phyloP scores from a whole-genome alignment of 1,140 invertebrate species.

The Diprion similis region DNA sequence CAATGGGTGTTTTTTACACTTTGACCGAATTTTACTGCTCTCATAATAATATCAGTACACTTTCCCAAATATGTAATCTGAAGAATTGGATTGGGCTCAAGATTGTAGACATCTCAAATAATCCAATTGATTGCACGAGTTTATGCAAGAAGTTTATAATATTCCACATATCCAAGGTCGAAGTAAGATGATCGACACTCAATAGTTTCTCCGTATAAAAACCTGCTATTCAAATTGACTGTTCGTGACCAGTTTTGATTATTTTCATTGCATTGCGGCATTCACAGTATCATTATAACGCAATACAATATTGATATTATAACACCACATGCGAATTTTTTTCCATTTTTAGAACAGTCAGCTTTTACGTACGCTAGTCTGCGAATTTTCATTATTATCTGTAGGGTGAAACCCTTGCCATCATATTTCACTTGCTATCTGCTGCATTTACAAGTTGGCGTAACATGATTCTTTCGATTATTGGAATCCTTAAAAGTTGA shows the following conservation, averaged over 20 bases:
- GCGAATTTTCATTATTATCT: not conserved
- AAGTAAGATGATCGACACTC: constrained; percentile 4
- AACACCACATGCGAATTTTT: not conserved
- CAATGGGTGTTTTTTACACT: constrained; percentile 27
- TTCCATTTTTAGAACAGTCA: too few relatives aligned
- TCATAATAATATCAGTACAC: constrained; percentile 28
- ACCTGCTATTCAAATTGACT: too few relatives aligned
- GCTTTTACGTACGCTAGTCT: not conserved
- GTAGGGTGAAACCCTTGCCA: too few relatives aligned
- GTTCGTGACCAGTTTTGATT: too few relatives aligned
- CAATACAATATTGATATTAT: too few relatives aligned
- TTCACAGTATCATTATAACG: too few relatives aligned
- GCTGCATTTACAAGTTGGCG: too few relatives aligned
- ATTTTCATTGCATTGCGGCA: too few relatives aligned
- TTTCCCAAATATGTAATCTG: constrained; percentile 31
- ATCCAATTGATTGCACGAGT: constrained; percentile 24
- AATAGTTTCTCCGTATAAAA: too few relatives aligned
- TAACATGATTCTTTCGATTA: not conserved
- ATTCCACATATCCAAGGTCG: constrained; percentile 15
- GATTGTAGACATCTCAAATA: constrained; percentile 31
- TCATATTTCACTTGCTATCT: too few relatives aligned
- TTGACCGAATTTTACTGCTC: constrained; percentile 35
- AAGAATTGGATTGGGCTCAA: constrained; percentile 29
- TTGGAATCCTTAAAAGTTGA: too few relatives aligned
- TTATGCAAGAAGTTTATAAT: constrained; percentile 32